phyloP scores from a whole-genome alignment of 1,140 invertebrate genomes.

The Caerostris extrusa region DNA sequence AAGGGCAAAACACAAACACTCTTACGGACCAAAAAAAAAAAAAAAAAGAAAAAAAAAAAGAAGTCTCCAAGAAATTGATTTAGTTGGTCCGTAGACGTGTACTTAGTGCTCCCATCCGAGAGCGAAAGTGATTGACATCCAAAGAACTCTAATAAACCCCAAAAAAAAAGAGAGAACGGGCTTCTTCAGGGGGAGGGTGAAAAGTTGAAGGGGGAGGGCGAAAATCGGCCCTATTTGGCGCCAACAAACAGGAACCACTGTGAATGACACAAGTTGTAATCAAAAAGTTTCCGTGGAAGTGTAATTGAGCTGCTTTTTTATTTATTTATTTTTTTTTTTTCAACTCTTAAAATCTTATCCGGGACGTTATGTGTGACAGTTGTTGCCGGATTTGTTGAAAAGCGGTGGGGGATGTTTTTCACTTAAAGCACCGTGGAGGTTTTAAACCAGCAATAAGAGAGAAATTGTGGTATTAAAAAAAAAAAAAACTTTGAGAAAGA shows the following conservation, averaged over 20 bases:
- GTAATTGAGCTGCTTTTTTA: constrained; percentile 40
- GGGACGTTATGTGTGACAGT: background rate
- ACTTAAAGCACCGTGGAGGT: background rate
- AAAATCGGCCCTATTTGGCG: constrained; percentile 14
- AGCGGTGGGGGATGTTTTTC: background rate
- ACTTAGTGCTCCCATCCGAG: background rate
- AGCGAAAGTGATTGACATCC: constrained; percentile 31
- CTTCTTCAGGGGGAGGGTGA: background rate
- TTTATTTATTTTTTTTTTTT: too few relatives aligned
- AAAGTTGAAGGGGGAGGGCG: background rate
- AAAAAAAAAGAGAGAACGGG: background rate
- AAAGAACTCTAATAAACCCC: constrained; percentile 39
- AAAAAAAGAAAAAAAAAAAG: background rate
- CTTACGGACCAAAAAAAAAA: background rate
- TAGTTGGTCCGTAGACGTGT: background rate
- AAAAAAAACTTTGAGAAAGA: too few relatives aligned
- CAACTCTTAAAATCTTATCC: background rate
- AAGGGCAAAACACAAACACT: background rate
- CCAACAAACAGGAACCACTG: background rate
- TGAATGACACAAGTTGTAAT: constrained; percentile 55
- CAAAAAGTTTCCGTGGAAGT: background rate
- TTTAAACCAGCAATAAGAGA: too few relatives aligned
- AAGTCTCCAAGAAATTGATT: background rate
- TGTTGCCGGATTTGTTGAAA: background rate
- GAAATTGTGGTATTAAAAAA: too few relatives aligned